Evolutionary conservation across 2,797 vertebrate genomes (phyloP), one percentile per base, ranked within the genome.

Genomic region (Atherinosoma microstoma): DNA sequence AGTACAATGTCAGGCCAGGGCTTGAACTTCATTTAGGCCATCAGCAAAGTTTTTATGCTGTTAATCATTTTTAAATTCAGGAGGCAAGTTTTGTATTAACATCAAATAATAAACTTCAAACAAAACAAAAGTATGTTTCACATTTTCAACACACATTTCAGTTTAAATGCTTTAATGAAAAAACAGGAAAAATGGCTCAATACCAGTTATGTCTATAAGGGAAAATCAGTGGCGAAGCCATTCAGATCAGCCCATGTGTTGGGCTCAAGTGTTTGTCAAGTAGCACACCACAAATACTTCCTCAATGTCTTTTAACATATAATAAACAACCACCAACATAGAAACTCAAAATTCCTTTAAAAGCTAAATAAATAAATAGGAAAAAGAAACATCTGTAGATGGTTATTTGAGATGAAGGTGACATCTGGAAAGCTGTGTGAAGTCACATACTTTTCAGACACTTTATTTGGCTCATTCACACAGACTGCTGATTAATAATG

Each of bases 381-480:
- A 9, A 65, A 3, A 66, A n/a, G n/a, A 65, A 73, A 56, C 30
- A 62, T 54, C 22, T 67, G 27, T 40, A 11, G 49, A 13, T 64
- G 38, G 8, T 45, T 54, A 30, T 22, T 29, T 47, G 57, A 73
- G 49, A 58, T 40, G 51, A 67, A 62, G 59, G 56, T 58, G 58
- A 68, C 66, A 73, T 53, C 4, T 66, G 61, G 60, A 24, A 40
- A 54, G 42, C 58, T 68, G 67, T 62, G 40, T 35, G 18, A 68
- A 73, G 67, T 79, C 62, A 62, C 16, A 64, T 3, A 29, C 16
- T 54, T 64, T 60, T 53, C 27, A 68, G 47, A 67, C 24, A 57
- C n/a, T 29, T 69, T 78, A 66, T 56, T 40, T 20, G 38, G 59
- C 51, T 73, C 35, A 66, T 59, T 60, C 58, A 78, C 65, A 73